Evolutionary conservation across 2,797 vertebrate genomes (phyloP).

Genomic region (Melopsittacus undulatus): DNA sequence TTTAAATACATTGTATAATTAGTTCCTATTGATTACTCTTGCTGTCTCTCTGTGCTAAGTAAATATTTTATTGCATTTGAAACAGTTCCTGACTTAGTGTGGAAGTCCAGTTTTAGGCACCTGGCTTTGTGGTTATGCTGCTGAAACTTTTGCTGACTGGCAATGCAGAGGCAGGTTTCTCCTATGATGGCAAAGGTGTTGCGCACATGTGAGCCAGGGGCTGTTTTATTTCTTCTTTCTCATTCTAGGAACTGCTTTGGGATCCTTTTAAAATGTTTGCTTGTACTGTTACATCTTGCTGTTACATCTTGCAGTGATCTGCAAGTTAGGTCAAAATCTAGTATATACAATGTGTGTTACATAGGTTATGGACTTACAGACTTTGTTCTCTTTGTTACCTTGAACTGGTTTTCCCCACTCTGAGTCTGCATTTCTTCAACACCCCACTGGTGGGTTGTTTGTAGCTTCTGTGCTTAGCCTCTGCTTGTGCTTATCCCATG

Average conservation of each 20-base stretch:
- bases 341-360: neutral
- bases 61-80: neutral
- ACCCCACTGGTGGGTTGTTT: neutral
- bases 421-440: neutral
- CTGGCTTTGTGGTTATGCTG: neutral
- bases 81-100: neutral
- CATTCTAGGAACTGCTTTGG: neutral
- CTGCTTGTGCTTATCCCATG: neutral
- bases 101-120: neutral
- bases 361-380: neutral
- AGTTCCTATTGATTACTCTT: neutral
- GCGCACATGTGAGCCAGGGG: accelerated
- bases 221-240: neutral
- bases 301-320: neutral
- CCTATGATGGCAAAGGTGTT: neutral
- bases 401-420: neutral
- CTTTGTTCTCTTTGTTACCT: neutral
- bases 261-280: neutral
- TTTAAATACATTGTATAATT: neutral
- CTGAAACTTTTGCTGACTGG: neutral
- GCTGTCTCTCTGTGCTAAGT: neutral
- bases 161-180: neutral
- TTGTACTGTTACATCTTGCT: neutral
- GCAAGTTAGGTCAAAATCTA: neutral
- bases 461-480: neutral